Conservation (phyloP, 2,888 invertebrate species). For the Marasmarcha lunaedactyla region DNA sequence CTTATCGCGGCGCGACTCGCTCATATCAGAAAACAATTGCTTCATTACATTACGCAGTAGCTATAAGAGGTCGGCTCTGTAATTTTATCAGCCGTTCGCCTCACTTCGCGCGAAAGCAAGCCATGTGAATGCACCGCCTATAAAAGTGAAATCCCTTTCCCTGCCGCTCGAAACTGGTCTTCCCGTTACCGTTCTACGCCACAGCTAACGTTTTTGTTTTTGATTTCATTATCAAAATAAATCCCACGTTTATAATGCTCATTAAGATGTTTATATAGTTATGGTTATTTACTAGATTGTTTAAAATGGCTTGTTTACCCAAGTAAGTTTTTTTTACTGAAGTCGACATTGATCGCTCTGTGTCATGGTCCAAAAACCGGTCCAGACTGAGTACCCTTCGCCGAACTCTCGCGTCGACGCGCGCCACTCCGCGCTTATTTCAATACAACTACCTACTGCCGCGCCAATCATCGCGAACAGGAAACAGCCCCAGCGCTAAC, state of each 20-base stretch:
- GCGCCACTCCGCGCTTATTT: neutral
- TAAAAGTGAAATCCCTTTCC: neutral
- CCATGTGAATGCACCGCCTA: too few species aligned
- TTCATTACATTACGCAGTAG: too few species aligned
- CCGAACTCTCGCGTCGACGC: constrained; percentile 8
- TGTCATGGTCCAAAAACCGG: constrained; percentile 47
- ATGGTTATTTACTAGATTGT: neutral
- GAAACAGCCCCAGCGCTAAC: too few species aligned
- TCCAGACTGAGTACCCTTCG: constrained; percentile 56
- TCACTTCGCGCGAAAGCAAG: too few species aligned
- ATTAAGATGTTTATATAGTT: too few species aligned
- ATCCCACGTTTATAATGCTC: too few species aligned
- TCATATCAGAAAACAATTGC: too few species aligned
- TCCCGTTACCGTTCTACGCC: neutral
- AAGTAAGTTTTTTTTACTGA: neutral
- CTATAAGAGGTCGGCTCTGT: too few species aligned
- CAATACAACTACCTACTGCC: neutral
- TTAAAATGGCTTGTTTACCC: neutral
- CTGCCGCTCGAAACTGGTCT: neutral
- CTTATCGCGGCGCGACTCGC: too few species aligned
- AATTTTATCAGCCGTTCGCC: too few species aligned
- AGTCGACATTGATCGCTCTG: constrained; percentile 43
- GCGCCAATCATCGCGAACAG: neutral
- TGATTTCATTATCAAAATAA: too few species aligned
- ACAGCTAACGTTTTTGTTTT: too few species aligned